Evolutionary conservation across 1,140 invertebrate species (phyloP).

Genomic region (Zaprionus lachaisei): DNA sequence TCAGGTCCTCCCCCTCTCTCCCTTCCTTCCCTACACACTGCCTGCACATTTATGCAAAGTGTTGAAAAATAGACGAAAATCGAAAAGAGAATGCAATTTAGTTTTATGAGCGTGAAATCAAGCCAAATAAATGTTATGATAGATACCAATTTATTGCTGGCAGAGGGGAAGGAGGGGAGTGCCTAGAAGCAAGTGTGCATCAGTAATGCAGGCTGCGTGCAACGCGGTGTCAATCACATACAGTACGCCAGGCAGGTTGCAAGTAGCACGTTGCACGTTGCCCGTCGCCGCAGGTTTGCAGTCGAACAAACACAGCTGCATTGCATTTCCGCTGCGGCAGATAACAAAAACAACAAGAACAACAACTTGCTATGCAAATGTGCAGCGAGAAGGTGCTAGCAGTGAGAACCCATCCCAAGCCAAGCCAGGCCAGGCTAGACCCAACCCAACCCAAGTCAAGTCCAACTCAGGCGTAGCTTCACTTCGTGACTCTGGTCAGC

Average conservation of each 20-base stretch:
- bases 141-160: constrained; percentile 74
- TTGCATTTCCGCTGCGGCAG: constrained; percentile 77
- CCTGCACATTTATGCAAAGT: constrained; percentile 60
- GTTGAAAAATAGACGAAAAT: constrained; percentile 60
- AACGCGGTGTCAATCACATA: constrained; percentile 69
- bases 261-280: constrained; percentile 9
- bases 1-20: not conserved
- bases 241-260: no score
- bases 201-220: constrained; percentile 76
- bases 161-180: not conserved
- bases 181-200: constrained; percentile 20
- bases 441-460: constrained; percentile 24
- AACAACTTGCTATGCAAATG: constrained; percentile 67
- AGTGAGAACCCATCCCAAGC: constrained; percentile 12
- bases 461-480: constrained; percentile 21
- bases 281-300: constrained; percentile 10
- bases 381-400: constrained; percentile 28
- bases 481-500: constrained; percentile 66
- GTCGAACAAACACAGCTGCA: constrained; percentile 36
- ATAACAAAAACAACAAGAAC: constrained; percentile 45
- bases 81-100: constrained; percentile 57
- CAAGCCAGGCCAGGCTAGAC: constrained; percentile 24
- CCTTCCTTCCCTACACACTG: not conserved
- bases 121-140: constrained; percentile 67
- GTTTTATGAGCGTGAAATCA: constrained; percentile 48